A percentile compares a stretch with the other conserved stretches of the same genome.
These are phyloP conservation scores for Camarhynchus parvulus DNA, from an alignment of 2,113 vertebrate genomes.

Conservation along the genomic window DNA sequence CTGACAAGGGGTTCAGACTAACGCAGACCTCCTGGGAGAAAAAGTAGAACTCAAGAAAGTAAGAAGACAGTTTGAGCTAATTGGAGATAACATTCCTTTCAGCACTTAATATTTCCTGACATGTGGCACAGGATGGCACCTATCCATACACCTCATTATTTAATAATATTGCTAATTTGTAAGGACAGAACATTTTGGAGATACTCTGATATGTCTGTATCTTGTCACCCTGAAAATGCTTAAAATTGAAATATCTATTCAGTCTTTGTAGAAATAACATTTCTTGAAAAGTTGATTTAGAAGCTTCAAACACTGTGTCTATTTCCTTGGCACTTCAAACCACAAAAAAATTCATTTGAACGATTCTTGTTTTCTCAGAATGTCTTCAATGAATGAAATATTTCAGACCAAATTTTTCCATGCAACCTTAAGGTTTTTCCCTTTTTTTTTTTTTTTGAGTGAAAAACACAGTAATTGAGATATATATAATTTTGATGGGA, in stretches of 20 bases:
- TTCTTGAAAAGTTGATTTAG: neutral
- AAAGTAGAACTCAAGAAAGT: neutral
- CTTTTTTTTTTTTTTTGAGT: neutral
- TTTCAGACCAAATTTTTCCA: neutral
- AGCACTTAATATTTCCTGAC: neutral
- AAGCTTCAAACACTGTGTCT: neutral
- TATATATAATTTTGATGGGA: neutral
- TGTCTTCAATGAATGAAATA: neutral
- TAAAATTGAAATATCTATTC: neutral
- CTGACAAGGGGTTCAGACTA: neutral
- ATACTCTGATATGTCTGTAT: neutral
- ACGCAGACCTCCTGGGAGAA: neutral
- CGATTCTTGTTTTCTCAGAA: neutral
- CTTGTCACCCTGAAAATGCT: neutral
- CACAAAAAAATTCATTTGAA: neutral
- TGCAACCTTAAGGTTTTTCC: neutral
- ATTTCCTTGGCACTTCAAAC: neutral
- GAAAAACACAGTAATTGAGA: neutral
- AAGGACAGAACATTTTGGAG: neutral
- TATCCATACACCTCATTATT: neutral
- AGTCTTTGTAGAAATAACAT: neutral
- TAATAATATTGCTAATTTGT: neutral
- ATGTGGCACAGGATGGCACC: neutral
- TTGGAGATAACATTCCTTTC: neutral
- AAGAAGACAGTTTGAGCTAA: neutral